These are phyloP conservation scores for Trachythela sp. DNA, from an alignment of 64 coral and sea anemone species.

Conservation along the genomic window DNA sequence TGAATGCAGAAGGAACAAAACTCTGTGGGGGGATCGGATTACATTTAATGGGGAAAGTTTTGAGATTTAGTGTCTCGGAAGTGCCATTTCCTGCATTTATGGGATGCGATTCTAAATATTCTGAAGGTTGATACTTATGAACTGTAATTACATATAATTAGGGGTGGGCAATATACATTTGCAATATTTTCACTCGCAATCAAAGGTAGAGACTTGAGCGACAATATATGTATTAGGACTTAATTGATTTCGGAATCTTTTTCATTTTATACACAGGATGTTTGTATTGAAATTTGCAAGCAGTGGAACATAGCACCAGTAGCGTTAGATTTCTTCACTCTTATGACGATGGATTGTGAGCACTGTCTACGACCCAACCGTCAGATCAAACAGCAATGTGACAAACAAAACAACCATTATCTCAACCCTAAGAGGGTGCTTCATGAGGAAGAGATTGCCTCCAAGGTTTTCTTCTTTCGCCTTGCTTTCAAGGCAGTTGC, in stretches of 20 bases:
- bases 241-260: background rate
- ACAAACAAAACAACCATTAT: background rate
- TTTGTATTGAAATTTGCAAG: background rate
- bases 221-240: no score
- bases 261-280: background rate
- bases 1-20: no score
- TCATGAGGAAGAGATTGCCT: background rate
- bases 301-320: background rate
- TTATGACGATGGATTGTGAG: background rate
- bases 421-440: conserved; percentile 10
- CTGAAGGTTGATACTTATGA: no score
- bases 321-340: background rate
- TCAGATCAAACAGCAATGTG: background rate
- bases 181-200: no score
- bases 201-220: no score
- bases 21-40: no score
- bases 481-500: conserved; percentile 13
- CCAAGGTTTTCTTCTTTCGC: conserved; percentile 8
- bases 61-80: no score
- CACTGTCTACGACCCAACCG: background rate
- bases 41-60: no score
- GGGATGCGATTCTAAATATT: no score
- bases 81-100: no score
- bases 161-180: no score
- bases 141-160: no score